phyloP scores from a whole-genome alignment of 2,797 vertebrate genomes.

The Labroides dimidiatus region DNA sequence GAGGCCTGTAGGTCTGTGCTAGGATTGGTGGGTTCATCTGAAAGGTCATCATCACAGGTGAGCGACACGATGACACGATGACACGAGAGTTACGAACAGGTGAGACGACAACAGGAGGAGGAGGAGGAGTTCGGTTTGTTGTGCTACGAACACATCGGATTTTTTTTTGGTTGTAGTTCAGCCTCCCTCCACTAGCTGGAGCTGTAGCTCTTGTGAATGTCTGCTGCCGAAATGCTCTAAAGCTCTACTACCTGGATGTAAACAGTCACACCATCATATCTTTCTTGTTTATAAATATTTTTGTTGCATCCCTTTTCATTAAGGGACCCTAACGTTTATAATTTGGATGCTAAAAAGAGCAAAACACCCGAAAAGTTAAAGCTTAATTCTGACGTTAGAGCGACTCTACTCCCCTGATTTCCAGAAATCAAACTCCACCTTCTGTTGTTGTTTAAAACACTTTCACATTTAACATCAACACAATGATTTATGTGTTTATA shows the following conservation, averaged over 20 bases:
- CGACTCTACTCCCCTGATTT: background rate
- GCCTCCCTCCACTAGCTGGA: too few relatives aligned
- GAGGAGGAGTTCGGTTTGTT: background rate
- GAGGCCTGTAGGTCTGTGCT: constrained; percentile 89
- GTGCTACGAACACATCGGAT: too few relatives aligned
- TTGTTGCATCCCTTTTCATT: too few relatives aligned
- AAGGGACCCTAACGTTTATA: too few relatives aligned
- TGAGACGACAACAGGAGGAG: constrained; percentile 10
- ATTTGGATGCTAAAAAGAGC: too few relatives aligned
- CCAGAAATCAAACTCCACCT: constrained; percentile 2
- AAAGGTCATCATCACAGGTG: constrained; percentile 49
- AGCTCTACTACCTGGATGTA: too few relatives aligned
- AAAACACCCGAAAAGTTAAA: too few relatives aligned
- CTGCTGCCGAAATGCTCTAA: too few relatives aligned
- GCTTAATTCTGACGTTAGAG: background rate
- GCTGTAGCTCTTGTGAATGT: too few relatives aligned
- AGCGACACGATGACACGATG: constrained; percentile 24
- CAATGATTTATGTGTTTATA: background rate
- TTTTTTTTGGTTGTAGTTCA: background rate
- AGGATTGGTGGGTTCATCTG: constrained; percentile 92
- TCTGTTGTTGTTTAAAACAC: background rate
- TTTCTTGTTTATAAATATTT: too few relatives aligned
- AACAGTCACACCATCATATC: too few relatives aligned
- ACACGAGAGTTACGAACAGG: constrained; percentile 25
- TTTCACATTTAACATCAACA: constrained; percentile 1